Conservation (phyloP, 2,113 vertebrate genomes). For the Marcusenius ussheri region DNA sequence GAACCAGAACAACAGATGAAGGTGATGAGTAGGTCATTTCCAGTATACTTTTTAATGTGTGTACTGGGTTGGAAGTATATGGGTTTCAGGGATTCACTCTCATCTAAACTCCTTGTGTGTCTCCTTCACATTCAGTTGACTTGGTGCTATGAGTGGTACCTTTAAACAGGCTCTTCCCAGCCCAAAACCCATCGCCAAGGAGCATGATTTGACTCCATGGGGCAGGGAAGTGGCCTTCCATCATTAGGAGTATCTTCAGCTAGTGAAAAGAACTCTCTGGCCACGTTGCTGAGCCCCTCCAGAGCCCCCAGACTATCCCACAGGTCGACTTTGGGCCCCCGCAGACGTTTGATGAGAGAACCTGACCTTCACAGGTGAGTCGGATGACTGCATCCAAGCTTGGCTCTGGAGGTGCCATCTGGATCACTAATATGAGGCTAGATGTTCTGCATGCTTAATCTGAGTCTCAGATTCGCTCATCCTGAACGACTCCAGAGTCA, state of each 20-base stretch:
- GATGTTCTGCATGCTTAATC: not conserved
- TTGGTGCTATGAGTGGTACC: not conserved
- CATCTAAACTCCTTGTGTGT: not conserved
- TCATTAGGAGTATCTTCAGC: not conserved
- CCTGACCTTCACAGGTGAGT: not conserved
- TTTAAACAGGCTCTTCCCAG: not conserved
- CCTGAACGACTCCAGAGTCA: not conserved
- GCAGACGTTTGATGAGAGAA: not conserved
- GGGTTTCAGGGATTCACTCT: not conserved
- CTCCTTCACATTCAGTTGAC: not conserved
- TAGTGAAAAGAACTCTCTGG: not conserved
- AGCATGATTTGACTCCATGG: not conserved
- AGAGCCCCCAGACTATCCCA: no score
- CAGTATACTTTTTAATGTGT: not conserved
- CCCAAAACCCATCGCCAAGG: not conserved
- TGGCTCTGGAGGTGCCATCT: not conserved
- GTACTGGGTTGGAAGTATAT: not conserved
- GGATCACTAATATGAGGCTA: not conserved
- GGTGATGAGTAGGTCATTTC: not conserved
- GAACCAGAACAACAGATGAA: not conserved
- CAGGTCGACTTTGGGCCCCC: not conserved
- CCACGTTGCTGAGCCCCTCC: not conserved
- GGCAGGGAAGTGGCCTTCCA: not conserved
- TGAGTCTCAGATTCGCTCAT: not conserved
- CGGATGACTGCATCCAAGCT: not conserved